Conservation (phyloP, 2,113 vertebrate species). For the Artemisiospiza belli region DNA sequence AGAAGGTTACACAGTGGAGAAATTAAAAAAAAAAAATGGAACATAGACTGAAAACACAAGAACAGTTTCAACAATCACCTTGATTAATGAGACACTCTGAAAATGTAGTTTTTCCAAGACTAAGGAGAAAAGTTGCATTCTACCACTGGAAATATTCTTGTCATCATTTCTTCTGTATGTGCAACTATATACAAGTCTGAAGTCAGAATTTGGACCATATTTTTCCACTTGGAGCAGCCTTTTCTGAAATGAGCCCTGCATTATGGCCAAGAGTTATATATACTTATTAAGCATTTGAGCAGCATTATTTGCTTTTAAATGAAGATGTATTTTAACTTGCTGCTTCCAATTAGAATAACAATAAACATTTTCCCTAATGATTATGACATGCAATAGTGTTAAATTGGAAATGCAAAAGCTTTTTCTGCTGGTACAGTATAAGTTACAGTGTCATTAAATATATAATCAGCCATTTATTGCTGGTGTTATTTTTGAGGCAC, state of each 20-base stretch:
- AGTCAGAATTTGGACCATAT: neutral
- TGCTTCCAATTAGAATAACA: constrained; percentile 61
- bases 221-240: neutral
- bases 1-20: neutral
- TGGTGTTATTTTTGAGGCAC: constrained; percentile 44
- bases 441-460: constrained; percentile 55
- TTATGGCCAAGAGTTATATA: neutral
- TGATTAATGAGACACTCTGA: neutral
- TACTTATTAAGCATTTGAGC: neutral
- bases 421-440: neutral
- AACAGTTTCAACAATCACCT: neutral
- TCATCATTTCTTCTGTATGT: neutral
- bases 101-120: neutral
- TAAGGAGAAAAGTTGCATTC: neutral
- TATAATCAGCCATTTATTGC: constrained; percentile 41
- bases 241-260: neutral
- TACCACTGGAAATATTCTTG: neutral
- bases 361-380: constrained; percentile 52
- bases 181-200: neutral
- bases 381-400: constrained; percentile 3
- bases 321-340: constrained; percentile 48
- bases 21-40: neutral
- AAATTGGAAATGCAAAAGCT: constrained; percentile 14
- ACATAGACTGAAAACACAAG: neutral
- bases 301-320: constrained; percentile 42